Evolutionary conservation across 2,113 vertebrate genomes (phyloP).

Genomic region (Phalacrocorax carbo): DNA sequence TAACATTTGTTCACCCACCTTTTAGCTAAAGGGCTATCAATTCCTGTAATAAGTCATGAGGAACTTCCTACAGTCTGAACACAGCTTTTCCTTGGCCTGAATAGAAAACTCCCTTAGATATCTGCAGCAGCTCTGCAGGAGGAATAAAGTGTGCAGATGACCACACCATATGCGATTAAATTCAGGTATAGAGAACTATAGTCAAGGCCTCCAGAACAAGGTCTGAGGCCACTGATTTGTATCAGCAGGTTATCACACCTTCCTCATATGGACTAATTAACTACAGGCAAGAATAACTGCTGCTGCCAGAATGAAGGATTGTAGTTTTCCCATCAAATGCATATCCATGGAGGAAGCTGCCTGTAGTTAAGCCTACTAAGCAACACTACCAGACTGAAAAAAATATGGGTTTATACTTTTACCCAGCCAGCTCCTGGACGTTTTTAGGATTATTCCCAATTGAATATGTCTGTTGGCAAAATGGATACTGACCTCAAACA

Average conservation of each 20-base stretch:
- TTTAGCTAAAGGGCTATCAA: slow-evolving; percentile 13
- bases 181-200: background rate
- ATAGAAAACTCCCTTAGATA: background rate
- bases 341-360: background rate
- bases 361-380: background rate
- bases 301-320: background rate
- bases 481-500: background rate
- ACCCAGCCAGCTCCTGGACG: background rate
- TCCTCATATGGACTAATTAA: background rate
- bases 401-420: background rate
- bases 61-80: background rate
- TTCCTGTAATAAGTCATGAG: background rate
- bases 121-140: background rate
- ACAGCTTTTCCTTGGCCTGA: background rate
- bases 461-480: background rate
- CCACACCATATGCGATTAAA: background rate
- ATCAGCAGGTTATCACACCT: background rate
- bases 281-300: background rate
- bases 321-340: background rate
- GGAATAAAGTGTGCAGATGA: background rate
- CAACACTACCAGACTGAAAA: background rate
- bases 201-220: background rate
- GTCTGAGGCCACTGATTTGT: background rate
- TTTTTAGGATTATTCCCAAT: background rate
- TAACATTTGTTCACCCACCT: background rate